Evolutionary conservation across 1,140 invertebrate genomes (phyloP).

Genomic region (Hycleus phaleratus): DNA sequence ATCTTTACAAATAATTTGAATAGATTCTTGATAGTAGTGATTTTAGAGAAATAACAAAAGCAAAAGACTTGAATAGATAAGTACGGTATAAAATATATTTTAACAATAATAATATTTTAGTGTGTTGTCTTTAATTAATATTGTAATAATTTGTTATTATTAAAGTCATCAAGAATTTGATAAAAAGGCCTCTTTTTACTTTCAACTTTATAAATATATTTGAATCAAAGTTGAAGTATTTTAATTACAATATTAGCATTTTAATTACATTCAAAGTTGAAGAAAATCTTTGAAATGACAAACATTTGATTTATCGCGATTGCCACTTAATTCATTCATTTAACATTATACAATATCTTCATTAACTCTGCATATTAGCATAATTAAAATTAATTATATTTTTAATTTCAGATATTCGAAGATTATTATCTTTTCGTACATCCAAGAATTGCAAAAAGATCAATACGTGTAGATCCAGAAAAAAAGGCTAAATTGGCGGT

Average conservation of each 20-base stretch:
- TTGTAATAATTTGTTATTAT: too few species aligned
- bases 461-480: slow-evolving; percentile 54
- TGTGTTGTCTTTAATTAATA: too few species aligned
- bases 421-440: slow-evolving; percentile 79
- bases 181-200: too few species aligned
- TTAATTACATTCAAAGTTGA: slow-evolving; percentile 10
- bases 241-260: slow-evolving; percentile 14
- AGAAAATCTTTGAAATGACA: too few species aligned
- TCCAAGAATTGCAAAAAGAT: slow-evolving; percentile 63
- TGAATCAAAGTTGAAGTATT: slow-evolving; percentile 11
- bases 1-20: slow-evolving; percentile 12
- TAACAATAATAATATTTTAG: not conserved
- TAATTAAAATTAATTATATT: not conserved
- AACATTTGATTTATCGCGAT: too few species aligned
- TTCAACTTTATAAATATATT: too few species aligned
- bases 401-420: slow-evolving; percentile 63
- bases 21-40: slow-evolving; percentile 6
- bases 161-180: too few species aligned
- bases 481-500: slow-evolving; percentile 58
- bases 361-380: too few species aligned
- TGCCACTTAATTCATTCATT: too few species aligned
- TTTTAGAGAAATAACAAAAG: slow-evolving; percentile 8
- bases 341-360: too few species aligned
- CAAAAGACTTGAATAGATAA: slow-evolving; percentile 6
- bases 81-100: slow-evolving; percentile 1